Conservation (phyloP, 53 echinoderm and acorn worm genomes). For the Echinometra lucunter region DNA sequence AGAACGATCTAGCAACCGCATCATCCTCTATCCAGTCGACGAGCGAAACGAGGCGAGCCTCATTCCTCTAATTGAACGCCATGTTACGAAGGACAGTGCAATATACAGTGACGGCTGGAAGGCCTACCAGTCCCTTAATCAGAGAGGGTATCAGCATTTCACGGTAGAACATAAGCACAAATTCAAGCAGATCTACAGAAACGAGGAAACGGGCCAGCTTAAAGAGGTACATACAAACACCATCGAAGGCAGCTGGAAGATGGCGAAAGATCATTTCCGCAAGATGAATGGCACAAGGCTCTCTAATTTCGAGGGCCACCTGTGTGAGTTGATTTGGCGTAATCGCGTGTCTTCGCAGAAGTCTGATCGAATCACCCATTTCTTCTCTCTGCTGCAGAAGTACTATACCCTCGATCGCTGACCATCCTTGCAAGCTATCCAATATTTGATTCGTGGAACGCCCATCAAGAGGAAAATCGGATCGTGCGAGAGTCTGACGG, state of each 20-base stretch:
- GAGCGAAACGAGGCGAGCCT: slow-evolving; percentile 22
- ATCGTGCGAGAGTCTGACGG: too few species aligned
- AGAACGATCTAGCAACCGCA: not conserved
- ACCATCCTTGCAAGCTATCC: not conserved
- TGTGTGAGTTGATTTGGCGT: slow-evolving; percentile 54
- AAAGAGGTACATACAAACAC: slow-evolving; percentile 56
- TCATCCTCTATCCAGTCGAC: slow-evolving; percentile 57
- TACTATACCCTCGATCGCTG: not conserved
- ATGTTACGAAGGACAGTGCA: not conserved
- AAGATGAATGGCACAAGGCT: not conserved
- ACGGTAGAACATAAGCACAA: slow-evolving; percentile 38
- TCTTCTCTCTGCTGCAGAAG: not conserved
- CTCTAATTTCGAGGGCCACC: slow-evolving; percentile 45
- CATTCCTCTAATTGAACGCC: slow-evolving; percentile 13
- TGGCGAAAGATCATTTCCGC: slow-evolving; percentile 43
- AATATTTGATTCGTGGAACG: not conserved
- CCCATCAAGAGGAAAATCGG: not conserved
- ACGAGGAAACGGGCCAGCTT: not conserved
- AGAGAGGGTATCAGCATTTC: slow-evolving; percentile 31
- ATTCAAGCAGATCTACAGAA: not conserved
- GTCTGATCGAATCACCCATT: not conserved
- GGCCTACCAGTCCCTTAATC: slow-evolving; percentile 27
- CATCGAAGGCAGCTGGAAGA: slow-evolving; percentile 48
- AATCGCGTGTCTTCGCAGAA: not conserved
- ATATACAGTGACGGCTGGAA: slow-evolving; percentile 64